Evolutionary conservation across 1,140 invertebrate species (phyloP).

Genomic region (Drosophila subpulchrella): DNA sequence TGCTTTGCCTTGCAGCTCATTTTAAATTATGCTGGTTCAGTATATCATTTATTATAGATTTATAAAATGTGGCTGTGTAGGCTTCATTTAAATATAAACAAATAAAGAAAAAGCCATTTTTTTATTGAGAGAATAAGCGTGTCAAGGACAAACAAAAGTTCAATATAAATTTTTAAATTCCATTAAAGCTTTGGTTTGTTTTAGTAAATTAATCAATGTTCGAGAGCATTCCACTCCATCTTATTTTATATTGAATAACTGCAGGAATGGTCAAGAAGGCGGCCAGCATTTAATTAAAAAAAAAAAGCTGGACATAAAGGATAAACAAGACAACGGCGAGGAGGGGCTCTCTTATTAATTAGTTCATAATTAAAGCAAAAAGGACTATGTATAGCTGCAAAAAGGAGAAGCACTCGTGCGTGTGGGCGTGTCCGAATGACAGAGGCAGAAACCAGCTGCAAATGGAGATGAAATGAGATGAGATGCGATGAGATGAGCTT

Average conservation of each 20-base stretch:
- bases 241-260: slow-evolving; percentile 2
- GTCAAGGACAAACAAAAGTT: not conserved
- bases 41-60: not conserved
- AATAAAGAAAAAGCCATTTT: too few relatives aligned
- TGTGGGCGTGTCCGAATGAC: slow-evolving; percentile 62
- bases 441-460: slow-evolving; percentile 25
- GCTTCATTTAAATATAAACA: not conserved
- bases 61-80: too few relatives aligned
- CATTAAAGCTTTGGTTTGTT: too few relatives aligned
- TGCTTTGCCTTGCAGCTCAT: not conserved
- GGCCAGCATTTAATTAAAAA: slow-evolving; percentile 63
- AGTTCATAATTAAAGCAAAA: slow-evolving; percentile 67
- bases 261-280: not conserved
- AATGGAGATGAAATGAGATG: slow-evolving; percentile 30
- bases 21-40: not conserved
- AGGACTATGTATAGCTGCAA: slow-evolving; percentile 16
- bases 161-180: not conserved
- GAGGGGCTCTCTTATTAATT: slow-evolving; percentile 61
- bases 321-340: slow-evolving; percentile 50
- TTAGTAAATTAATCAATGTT: not conserved
- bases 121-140: not conserved
- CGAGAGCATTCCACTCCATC: not conserved
- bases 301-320: slow-evolving; percentile 29
- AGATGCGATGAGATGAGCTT: slow-evolving; percentile 11
- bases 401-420: slow-evolving; percentile 59